A percentile compares a stretch with the other conserved stretches of the same genome.
Conservation (phyloP, 2,888 invertebrate genomes). For the Lycophotia porphyrea region DNA sequence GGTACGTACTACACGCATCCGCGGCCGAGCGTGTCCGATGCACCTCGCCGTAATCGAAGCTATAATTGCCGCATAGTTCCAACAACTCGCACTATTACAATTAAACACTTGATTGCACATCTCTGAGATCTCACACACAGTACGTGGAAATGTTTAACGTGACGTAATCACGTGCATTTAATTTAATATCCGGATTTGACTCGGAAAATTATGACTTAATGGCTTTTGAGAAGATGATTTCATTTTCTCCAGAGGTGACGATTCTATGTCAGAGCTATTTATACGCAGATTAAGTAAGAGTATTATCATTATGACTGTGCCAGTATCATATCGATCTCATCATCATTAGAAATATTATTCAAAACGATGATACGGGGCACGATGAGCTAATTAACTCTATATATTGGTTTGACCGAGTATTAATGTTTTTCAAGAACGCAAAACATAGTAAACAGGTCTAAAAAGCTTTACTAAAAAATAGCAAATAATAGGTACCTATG, state of each 20-base stretch:
- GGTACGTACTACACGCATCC: slow-evolving; percentile 47
- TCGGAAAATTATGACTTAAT: slow-evolving; percentile 27
- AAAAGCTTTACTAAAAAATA: background rate
- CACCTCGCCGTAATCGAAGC: slow-evolving; percentile 54
- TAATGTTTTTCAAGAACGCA: background rate
- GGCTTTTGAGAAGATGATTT: slow-evolving; percentile 41
- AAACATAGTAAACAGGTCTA: background rate
- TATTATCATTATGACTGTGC: slow-evolving; percentile 11
- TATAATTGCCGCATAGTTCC: slow-evolving; percentile 47
- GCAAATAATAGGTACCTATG: background rate
- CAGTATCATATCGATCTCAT: slow-evolving; percentile 1
- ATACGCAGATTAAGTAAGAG: slow-evolving; percentile 8
- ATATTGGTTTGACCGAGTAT: slow-evolving; percentile 1
- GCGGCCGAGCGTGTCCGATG: slow-evolving; percentile 52
- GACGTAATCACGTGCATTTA: slow-evolving; percentile 37
- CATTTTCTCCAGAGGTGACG: slow-evolving; percentile 41
- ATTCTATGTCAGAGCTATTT: slow-evolving; percentile 24
- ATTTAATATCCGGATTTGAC: slow-evolving; percentile 18
- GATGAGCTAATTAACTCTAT: slow-evolving; percentile 3
- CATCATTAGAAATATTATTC: background rate
- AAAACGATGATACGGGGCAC: background rate
- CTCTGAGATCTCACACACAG: slow-evolving; percentile 26
- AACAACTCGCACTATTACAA: slow-evolving; percentile 42
- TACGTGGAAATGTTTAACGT: slow-evolving; percentile 43
- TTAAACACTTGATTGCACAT: slow-evolving; percentile 57